A percentile compares a stretch with the other conserved stretches of the same genome.
These are phyloP conservation scores for Cephonodes hylas DNA, from an alignment of 2,888 invertebrate species.

Conservation along the genomic window DNA sequence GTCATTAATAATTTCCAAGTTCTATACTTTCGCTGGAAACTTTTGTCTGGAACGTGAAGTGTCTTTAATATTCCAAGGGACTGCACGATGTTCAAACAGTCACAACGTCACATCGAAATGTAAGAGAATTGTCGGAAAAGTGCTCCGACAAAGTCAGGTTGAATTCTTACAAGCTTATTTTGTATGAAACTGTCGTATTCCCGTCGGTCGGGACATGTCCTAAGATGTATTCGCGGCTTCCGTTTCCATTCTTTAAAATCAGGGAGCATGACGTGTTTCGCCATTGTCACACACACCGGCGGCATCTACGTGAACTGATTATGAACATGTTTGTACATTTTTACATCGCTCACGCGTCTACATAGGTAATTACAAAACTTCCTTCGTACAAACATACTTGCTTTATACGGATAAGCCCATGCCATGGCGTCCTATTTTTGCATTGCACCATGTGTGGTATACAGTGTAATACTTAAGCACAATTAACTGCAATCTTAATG, in stretches of 20 bases:
- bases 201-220: conserved; percentile 36
- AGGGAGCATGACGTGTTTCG: conserved; percentile 58
- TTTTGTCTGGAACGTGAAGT: conserved; percentile 1
- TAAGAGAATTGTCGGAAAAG: conserved; percentile 12
- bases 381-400: background rate
- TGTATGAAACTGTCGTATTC: conserved; percentile 37
- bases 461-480: background rate
- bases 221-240: conserved; percentile 54
- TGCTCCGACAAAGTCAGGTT: conserved; percentile 10
- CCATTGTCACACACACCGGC: conserved; percentile 59
- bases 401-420: background rate
- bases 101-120: conserved; percentile 1
- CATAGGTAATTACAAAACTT: background rate
- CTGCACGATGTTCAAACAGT: background rate
- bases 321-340: conserved; percentile 33
- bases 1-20: conserved; percentile 5
- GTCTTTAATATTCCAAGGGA: conserved; percentile 3
- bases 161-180: conserved; percentile 29
- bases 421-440: too few species aligned
- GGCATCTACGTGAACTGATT: conserved; percentile 56
- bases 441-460: background rate
- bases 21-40: background rate
- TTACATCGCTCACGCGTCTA: background rate
- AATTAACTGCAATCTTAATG: too few species aligned
- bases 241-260: conserved; percentile 64